Base-by-base conservation (phyloP, 64 coral and sea anemone species). In the Trachythela sp. region DNA sequence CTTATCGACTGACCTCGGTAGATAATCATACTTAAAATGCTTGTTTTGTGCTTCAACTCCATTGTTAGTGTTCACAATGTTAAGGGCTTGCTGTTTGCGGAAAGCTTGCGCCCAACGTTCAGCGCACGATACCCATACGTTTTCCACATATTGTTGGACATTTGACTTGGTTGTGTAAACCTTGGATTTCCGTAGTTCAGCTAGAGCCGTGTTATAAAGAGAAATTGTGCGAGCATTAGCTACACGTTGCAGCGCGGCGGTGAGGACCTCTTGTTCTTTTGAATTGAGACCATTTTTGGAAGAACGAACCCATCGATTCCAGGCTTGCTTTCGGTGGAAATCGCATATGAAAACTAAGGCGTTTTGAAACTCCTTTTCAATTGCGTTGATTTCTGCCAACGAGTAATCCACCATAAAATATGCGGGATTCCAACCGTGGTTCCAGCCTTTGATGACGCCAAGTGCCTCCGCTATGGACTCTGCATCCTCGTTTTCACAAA, bases 361-460 rank as follows among this genome's bases (percentile, higher is more conserved):
- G 29, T 45, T 30, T 10, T 77, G 54, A 89, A 94, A 87, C 26
- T 80, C 84, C 45, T 84, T 49, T 83, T 90, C 92, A 22, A 87
- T 87, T 37, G 92, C 92, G 22, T 70, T 85, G 40, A 94, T 90
- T 84, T 94, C 92, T 8, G 88, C 85, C 10, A 36, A 26, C 18
- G 85, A 77, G 54, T 87, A 87, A 50, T 90, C 88, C 2, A 90
- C 68, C 88, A 94, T 94, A 48, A 89, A 89, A 39, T 90, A 94
- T n/a, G 50, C 40, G 15, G 84, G 88, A 41, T 54, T 83, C 92
- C 92, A 94, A 37, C 42, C 41, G 11, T 71, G 36, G 84, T 94
- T 94, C 67, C 85, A 94, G 31, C 14, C 15, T 40, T 80, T 80
- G 13, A 80, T 35, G 37, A 80, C 34, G 14, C 31, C 75, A 34